phyloP scores from a whole-genome alignment of 2,888 invertebrate genomes.

The Caenorhabditis drosophilae region DNA sequence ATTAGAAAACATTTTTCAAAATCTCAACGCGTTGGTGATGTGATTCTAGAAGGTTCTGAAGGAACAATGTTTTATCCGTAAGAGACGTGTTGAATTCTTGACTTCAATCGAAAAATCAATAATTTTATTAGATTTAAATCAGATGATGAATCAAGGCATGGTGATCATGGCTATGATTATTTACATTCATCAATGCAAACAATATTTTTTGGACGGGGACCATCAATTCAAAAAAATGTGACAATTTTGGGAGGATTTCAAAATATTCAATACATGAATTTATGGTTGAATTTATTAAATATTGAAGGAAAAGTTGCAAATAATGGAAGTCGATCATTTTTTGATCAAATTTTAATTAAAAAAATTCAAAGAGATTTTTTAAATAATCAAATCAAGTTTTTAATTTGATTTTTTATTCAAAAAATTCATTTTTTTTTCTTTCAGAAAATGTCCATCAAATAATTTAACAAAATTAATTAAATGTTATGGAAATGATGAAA shows the following conservation, averaged over 20 bases:
- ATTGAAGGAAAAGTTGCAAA: constrained; percentile 45
- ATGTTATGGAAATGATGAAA: constrained; percentile 9
- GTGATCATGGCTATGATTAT: constrained; percentile 65
- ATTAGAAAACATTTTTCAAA: constrained; percentile 55
- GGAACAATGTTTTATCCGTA: constrained; percentile 56
- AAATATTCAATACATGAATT: constrained; percentile 62
- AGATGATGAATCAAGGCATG: constrained; percentile 44
- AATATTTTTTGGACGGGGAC: constrained; percentile 64
- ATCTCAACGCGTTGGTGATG: constrained; percentile 55
- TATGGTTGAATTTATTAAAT: constrained; percentile 45
- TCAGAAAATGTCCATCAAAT: constrained; percentile 21
- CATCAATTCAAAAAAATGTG: constrained; percentile 49
- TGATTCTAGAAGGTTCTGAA: constrained; percentile 57
- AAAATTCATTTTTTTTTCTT: constrained; percentile 2
- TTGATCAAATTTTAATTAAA: constrained; percentile 35
- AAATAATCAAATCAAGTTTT: constrained; percentile 9
- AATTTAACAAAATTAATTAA: constrained; percentile 9
- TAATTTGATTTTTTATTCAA: neutral
- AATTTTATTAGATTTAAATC: constrained; percentile 39
- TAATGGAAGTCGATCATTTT: constrained; percentile 60
- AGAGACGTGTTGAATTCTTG: too few relatives aligned
- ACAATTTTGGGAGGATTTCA: constrained; percentile 59
- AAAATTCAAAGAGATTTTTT: constrained; percentile 16
- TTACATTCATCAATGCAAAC: constrained; percentile 57
- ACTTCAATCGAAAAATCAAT: too few relatives aligned